These are phyloP conservation scores for Lampropteryx suffumata DNA, from an alignment of 2,888 invertebrate species.

Conservation along the genomic window DNA sequence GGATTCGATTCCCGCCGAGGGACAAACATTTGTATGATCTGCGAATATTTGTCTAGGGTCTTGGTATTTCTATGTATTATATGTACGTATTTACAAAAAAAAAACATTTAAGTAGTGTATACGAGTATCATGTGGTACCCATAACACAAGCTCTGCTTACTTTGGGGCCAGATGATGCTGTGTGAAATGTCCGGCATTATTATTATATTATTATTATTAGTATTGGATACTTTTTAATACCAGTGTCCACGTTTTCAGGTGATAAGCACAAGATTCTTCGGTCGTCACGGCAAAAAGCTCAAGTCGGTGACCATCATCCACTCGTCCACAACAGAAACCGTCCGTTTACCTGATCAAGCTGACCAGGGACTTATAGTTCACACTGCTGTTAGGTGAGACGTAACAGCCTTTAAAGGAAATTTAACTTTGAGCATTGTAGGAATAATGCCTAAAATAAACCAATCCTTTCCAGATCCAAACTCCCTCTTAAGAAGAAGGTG, in stretches of 20 bases:
- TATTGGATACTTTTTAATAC: neutral
- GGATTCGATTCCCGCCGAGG: too few relatives aligned
- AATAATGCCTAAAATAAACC: neutral
- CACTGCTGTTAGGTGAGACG: constrained; percentile 86
- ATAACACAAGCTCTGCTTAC: too few relatives aligned
- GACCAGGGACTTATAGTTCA: constrained; percentile 91
- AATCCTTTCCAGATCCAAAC: constrained; percentile 85
- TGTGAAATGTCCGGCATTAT: too few relatives aligned
- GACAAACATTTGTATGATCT: too few relatives aligned
- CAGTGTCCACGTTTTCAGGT: constrained; percentile 78
- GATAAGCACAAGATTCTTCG: constrained; percentile 90
- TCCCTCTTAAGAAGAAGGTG: constrained; percentile 94
- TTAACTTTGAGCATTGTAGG: neutral
- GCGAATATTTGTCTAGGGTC: too few relatives aligned
- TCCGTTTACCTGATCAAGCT: constrained; percentile 90
- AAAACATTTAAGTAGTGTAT: too few relatives aligned
- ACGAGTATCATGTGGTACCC: too few relatives aligned
- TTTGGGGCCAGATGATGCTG: too few relatives aligned
- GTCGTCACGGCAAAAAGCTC: constrained; percentile 91
- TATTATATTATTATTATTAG: too few relatives aligned
- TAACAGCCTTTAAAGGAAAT: neutral
- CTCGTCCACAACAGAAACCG: constrained; percentile 94
- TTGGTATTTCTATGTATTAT: too few relatives aligned
- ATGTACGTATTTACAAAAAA: too few relatives aligned
- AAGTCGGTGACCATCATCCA: constrained; percentile 95